Conservation (phyloP, 2,888 invertebrate species). For the Parnassius smintheus region DNA sequence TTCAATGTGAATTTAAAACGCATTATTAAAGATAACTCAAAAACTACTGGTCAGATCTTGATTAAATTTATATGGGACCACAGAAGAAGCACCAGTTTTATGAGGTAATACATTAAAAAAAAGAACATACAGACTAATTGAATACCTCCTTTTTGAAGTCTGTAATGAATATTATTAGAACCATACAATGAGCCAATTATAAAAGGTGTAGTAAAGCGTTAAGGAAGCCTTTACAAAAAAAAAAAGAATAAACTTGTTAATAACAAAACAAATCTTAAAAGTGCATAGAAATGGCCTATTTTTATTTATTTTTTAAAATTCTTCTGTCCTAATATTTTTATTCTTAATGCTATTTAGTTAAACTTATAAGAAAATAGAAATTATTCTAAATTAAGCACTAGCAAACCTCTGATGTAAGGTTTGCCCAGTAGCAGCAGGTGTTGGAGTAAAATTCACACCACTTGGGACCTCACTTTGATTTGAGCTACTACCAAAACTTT, state of each 20-base stretch:
- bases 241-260: background rate
- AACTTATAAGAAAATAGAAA: slow-evolving; percentile 14
- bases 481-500: slow-evolving; percentile 43
- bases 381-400: slow-evolving; percentile 39
- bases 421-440: slow-evolving; percentile 53
- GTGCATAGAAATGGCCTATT: background rate
- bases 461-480: slow-evolving; percentile 41
- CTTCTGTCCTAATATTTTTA: slow-evolving; percentile 12
- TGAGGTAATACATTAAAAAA: too few relatives aligned
- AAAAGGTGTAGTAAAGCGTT: background rate
- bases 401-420: slow-evolving; percentile 75
- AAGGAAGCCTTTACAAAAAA: background rate
- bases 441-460: slow-evolving; percentile 36
- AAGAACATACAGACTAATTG: too few relatives aligned
- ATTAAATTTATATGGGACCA: too few relatives aligned
- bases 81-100: too few relatives aligned
- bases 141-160: too few relatives aligned
- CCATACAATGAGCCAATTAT: too few relatives aligned
- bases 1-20: too few relatives aligned
- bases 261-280: slow-evolving; percentile 4
- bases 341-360: background rate
- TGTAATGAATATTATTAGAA: too few relatives aligned
- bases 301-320: slow-evolving; percentile 8
- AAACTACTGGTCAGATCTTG: too few relatives aligned
- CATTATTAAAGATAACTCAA: too few relatives aligned